These are phyloP conservation scores for Drosophila ustulata DNA, from an alignment of 2,888 invertebrate genomes.

Conservation along the genomic window DNA sequence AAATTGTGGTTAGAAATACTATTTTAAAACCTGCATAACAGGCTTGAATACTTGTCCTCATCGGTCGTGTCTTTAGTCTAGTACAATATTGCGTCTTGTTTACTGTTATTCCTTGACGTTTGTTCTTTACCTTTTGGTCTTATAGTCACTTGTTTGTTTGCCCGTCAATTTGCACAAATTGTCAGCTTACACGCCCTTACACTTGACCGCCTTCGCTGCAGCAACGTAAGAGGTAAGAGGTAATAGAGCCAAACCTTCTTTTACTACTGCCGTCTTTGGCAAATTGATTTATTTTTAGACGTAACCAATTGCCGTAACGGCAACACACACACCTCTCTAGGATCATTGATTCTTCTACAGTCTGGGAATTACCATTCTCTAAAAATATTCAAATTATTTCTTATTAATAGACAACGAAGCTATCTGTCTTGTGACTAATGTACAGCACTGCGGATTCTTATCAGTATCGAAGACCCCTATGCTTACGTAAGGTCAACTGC, in stretches of 20 bases:
- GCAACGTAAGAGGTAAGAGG: slow-evolving; percentile 7
- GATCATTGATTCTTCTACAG: slow-evolving; percentile 8
- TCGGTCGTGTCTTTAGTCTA: background rate
- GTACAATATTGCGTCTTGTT: slow-evolving; percentile 7
- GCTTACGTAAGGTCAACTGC: slow-evolving; percentile 39
- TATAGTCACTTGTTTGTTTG: slow-evolving; percentile 30
- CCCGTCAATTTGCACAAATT: slow-evolving; percentile 62
- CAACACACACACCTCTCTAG: slow-evolving; percentile 34
- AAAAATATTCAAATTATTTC: slow-evolving; percentile 13
- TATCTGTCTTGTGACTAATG: slow-evolving; percentile 23
- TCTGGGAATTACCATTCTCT: background rate
- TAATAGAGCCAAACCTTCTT: background rate
- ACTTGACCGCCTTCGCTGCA: slow-evolving; percentile 50
- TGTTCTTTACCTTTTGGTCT: background rate
- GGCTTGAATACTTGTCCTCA: background rate
- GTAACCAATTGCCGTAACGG: slow-evolving; percentile 55
- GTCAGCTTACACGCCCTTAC: slow-evolving; percentile 43
- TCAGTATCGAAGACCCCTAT: slow-evolving; percentile 14
- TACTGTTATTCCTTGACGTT: slow-evolving; percentile 24
- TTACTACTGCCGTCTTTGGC: slow-evolving; percentile 5
- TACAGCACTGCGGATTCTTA: slow-evolving; percentile 25
- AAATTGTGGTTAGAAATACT: background rate
- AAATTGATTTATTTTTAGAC: slow-evolving; percentile 65
- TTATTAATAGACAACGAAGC: slow-evolving; percentile 1
- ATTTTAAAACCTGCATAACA: background rate